A percentile compares a stretch with the other conserved stretches of the same genome.
Conservation (phyloP, 2,797 vertebrate species). For the Mallotus villosus region DNA sequence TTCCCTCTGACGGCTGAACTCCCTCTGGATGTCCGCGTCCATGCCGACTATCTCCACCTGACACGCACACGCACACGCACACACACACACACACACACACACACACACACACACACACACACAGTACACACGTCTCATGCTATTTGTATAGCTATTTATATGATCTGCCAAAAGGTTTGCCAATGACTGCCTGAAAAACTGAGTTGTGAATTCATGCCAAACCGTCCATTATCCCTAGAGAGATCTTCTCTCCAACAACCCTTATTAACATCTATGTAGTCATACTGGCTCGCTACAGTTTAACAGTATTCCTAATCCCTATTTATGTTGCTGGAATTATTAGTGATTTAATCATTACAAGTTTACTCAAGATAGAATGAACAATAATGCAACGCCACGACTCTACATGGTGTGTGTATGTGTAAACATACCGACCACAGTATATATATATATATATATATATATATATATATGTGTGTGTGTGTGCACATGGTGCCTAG, state of each 20-base stretch:
- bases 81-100: too few species aligned
- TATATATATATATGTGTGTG: background rate
- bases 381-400: too few species aligned
- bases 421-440: background rate
- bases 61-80: conserved; percentile 1
- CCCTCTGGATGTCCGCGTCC: conserved; percentile 76
- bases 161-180: too few species aligned
- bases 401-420: background rate
- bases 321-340: too few species aligned
- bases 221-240: background rate
- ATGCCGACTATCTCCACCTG: conserved; percentile 77
- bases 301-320: too few species aligned
- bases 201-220: background rate
- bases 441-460: background rate
- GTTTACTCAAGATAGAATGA: too few species aligned
- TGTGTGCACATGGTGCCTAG: background rate
- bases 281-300: too few species aligned
- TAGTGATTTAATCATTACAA: too few species aligned
- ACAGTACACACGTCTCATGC: background rate
- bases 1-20: conserved; percentile 74
- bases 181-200: background rate
- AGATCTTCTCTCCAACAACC: background rate
- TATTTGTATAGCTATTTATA: too few species aligned
- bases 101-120: conserved; percentile 5
- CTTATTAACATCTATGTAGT: too few species aligned